Evolutionary conservation across 2,888 invertebrate species (phyloP), one percentile per base, ranked within the genome.

Genomic region (Drosophila infuscata): DNA sequence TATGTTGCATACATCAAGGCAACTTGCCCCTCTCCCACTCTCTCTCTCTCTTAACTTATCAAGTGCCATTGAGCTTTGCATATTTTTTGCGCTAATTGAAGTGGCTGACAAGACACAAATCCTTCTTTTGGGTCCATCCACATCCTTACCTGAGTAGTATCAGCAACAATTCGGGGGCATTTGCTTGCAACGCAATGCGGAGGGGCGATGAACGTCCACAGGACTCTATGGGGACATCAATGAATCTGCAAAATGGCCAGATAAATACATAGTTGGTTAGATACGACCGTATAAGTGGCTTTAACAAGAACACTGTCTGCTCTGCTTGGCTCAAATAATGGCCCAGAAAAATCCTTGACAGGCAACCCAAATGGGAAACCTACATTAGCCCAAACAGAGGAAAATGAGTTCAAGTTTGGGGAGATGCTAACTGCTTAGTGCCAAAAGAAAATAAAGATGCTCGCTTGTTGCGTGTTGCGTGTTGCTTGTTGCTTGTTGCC

Each of bases 201-300:
- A 96, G 93, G 0, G 97, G 96, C 0, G 96, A 94, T 7, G 96
- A 94, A 81, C 94, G 95, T 0, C 97, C 97, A 87, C 97, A 97
- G 67, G 96, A 96, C 91, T 96, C 96, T 92, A 97, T 95, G 15
- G 97, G 97, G 3, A 97, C 95, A 90, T 97, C 97, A 74, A 97
- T 95, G 88, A 97, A 96, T 51, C 93, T 92, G 87, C 81, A 83
- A 72, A 54, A 54, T 36, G 11, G 56, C 29, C 12, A 36, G 41
- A 43, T 35, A 64, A 62, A 76, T 41, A 61, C 61, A 49, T 36
- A 64, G 54, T 33, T 46, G 17, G 43, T 60, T 60, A 41, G 32
- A 36, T 38, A n/a, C 17, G 43, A 20, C 29, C 29, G 35, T 3
- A 38, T 71, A 38, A 71, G 54, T 71, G 56, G 32, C 57, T 17